A percentile compares a stretch with the other conserved stretches of the same genome.
phyloP scores from a whole-genome alignment of 2,797 vertebrate genomes.

The Simalia tracyae region DNA sequence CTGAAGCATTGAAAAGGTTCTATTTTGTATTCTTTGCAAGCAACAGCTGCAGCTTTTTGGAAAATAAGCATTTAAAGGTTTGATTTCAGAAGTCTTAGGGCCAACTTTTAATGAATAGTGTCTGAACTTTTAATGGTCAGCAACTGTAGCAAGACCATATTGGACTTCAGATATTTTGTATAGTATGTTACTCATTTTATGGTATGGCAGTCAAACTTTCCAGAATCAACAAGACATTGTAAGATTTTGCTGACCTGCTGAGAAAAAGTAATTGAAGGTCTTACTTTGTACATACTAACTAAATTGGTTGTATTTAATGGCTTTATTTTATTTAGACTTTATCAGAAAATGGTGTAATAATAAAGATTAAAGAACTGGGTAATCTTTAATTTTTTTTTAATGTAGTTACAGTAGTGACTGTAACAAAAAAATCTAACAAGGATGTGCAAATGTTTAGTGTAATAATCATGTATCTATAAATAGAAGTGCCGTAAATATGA shows the following conservation, averaged over 20 bases:
- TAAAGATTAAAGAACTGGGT: neutral
- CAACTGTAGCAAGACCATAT: neutral
- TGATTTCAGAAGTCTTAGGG: neutral
- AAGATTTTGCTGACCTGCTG: neutral
- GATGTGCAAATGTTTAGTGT: conserved; percentile 61
- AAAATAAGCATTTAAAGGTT: neutral
- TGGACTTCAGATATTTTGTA: neutral
- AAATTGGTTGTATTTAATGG: neutral
- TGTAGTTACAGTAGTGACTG: conserved; percentile 35
- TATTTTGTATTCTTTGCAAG: neutral
- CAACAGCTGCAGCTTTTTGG: neutral
- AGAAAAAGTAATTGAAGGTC: neutral
- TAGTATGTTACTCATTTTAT: neutral
- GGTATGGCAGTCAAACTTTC: neutral
- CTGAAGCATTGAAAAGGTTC: neutral
- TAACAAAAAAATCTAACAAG: conserved; percentile 49
- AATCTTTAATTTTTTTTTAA: conserved; percentile 2
- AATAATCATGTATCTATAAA: conserved; percentile 66
- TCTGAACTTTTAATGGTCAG: neutral
- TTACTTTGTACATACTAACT: neutral
- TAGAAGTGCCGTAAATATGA: conserved; percentile 60
- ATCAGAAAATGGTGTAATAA: neutral
- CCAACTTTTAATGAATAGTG: neutral
- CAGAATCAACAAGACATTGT: neutral
- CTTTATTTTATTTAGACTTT: neutral